These are phyloP conservation scores for Spilogale gracilis DNA, from an alignment of 2,113 vertebrate genomes.

Conservation along the genomic window DNA sequence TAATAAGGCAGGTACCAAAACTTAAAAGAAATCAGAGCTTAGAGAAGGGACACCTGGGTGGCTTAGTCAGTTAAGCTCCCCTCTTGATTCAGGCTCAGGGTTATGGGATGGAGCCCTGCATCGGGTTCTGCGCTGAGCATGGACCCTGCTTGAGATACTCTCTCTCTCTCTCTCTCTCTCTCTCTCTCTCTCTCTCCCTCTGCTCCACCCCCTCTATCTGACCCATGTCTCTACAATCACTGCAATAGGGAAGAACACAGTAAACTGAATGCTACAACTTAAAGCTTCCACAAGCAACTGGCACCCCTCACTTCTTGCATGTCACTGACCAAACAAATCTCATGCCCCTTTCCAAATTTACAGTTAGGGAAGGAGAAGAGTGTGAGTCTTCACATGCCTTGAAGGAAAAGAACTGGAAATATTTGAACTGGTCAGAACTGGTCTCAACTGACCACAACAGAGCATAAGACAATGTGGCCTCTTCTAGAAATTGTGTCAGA, in stretches of 20 bases:
- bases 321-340: background rate
- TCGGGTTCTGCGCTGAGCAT: background rate
- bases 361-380: background rate
- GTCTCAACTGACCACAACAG: background rate
- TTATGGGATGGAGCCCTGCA: background rate
- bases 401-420: background rate
- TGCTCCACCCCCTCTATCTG: background rate
- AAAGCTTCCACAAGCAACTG: background rate
- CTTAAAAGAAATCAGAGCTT: background rate
- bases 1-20: background rate
- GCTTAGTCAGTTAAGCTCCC: background rate
- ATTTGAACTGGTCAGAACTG: background rate
- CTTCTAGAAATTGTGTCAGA: background rate
- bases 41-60: background rate
- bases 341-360: background rate
- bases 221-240: background rate
- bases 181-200: background rate
- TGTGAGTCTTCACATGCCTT: background rate
- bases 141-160: background rate
- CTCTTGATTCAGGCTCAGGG: background rate
- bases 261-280: background rate
- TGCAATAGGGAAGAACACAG: background rate
- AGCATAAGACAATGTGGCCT: background rate
- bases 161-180: background rate
- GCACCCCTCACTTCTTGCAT: background rate